Evolutionary conservation across 2,797 vertebrate species (phyloP).

Genomic region (Cichlasoma orientale): DNA sequence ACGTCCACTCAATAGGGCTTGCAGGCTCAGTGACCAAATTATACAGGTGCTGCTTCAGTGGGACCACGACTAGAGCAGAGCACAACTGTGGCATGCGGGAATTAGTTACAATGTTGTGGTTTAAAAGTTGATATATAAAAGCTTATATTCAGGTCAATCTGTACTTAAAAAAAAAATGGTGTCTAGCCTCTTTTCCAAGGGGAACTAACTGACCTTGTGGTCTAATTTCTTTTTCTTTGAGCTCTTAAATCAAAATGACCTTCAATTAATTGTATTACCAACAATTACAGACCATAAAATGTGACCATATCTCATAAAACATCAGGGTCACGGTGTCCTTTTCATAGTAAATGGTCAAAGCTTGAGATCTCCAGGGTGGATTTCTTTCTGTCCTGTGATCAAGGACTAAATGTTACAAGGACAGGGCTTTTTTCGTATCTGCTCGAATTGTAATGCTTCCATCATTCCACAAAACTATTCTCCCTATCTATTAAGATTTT

Average conservation of each 20-base stretch:
- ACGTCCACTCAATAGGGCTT: conserved; percentile 38
- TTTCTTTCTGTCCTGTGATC: not conserved
- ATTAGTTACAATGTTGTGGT: not conserved
- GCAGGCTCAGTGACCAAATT: conserved; percentile 34
- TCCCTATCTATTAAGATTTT: not conserved
- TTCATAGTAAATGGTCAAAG: not conserved
- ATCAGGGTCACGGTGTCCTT: conserved; percentile 1
- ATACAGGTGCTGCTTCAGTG: conserved; percentile 21
- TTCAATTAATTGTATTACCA: conserved; percentile 35
- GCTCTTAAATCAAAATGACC: conserved; percentile 51
- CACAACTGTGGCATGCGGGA: not conserved
- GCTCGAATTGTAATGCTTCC: not conserved
- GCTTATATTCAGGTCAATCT: not conserved
- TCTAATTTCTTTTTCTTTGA: conserved; percentile 32
- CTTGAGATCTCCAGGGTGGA: not conserved
- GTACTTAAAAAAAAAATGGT: not conserved
- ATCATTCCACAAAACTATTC: not conserved
- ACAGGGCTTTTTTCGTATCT: not conserved
- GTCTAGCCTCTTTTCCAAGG: not conserved
- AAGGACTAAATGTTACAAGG: not conserved
- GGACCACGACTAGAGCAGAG: not conserved
- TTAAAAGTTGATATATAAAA: not conserved
- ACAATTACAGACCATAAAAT: conserved; percentile 42
- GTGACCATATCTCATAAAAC: conserved; percentile 32
- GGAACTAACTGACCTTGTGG: conserved; percentile 22